phyloP scores from a whole-genome alignment of 1,140 invertebrate species.

The Ceratosolen solmsi region DNA sequence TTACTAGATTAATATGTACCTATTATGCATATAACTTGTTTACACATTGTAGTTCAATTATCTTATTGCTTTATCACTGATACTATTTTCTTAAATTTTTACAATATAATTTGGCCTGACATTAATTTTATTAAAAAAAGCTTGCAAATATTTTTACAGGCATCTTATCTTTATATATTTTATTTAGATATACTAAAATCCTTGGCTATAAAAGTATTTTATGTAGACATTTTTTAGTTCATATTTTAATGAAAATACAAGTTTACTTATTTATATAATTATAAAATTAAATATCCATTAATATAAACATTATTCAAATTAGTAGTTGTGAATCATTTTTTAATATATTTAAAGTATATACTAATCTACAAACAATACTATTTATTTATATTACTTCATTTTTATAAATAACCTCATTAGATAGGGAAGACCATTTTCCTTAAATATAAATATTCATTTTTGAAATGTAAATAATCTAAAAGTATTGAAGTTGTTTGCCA shows the following conservation, averaged over 20 bases:
- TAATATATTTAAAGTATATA: not conserved
- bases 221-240: too few species aligned
- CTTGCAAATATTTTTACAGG: constrained; percentile 51
- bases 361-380: not conserved
- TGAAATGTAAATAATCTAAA: not conserved
- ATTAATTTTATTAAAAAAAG: constrained; percentile 24
- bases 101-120: constrained; percentile 37
- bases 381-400: not conserved
- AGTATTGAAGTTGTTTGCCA: not conserved
- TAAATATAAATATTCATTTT: not conserved
- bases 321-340: not conserved
- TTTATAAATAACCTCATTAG: too few species aligned
- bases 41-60: constrained; percentile 50
- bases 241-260: too few species aligned
- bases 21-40: constrained; percentile 61
- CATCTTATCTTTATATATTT: constrained; percentile 52
- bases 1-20: constrained; percentile 66
- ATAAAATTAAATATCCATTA: not conserved
- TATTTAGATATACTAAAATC: constrained; percentile 1
- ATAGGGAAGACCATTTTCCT: too few species aligned
- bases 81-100: constrained; percentile 14
- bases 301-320: not conserved
- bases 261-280: not conserved
- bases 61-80: constrained; percentile 31
- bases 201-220: not conserved